Conservation (phyloP, 2,888 invertebrate genomes). For the Tetropium fuscum region DNA sequence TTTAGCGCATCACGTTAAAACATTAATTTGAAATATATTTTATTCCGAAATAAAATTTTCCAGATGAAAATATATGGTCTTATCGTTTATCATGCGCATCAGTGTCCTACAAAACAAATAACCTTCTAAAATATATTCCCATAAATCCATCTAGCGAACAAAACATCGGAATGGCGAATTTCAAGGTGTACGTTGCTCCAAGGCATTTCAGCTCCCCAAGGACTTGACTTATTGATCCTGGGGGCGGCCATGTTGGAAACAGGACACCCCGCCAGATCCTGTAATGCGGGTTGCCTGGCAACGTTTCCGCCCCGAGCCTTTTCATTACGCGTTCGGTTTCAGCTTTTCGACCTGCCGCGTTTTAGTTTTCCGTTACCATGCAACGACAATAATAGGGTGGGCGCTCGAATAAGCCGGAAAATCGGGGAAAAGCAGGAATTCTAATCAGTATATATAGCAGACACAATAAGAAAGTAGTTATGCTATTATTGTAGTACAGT, state of each 20-base stretch:
- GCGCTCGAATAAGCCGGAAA: too few relatives aligned
- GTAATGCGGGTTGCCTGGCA: conserved; percentile 59
- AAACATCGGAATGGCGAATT: not conserved
- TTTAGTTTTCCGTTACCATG: conserved; percentile 45
- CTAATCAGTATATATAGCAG: too few relatives aligned
- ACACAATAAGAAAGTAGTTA: too few relatives aligned
- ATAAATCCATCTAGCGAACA: not conserved
- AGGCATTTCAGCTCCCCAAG: conserved; percentile 58
- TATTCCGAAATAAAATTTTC: too few relatives aligned
- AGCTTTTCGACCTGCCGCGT: conserved; percentile 32
- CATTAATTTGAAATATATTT: too few relatives aligned
- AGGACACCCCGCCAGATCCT: conserved; percentile 53
- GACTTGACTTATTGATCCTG: conserved; percentile 65
- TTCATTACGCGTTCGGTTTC: conserved; percentile 48
- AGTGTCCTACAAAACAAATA: too few relatives aligned
- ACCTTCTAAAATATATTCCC: not conserved
- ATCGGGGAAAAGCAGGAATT: too few relatives aligned
- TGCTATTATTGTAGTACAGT: too few relatives aligned
- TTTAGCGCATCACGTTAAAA: too few relatives aligned
- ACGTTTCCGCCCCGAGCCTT: conserved; percentile 59
- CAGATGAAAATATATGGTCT: too few relatives aligned
- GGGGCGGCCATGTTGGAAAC: conserved; percentile 59
- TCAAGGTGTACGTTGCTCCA: not conserved
- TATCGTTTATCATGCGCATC: too few relatives aligned
- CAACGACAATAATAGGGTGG: conserved; percentile 41